phyloP scores from a whole-genome alignment of 1,140 invertebrate genomes.

The Heliconius hewitsoni region DNA sequence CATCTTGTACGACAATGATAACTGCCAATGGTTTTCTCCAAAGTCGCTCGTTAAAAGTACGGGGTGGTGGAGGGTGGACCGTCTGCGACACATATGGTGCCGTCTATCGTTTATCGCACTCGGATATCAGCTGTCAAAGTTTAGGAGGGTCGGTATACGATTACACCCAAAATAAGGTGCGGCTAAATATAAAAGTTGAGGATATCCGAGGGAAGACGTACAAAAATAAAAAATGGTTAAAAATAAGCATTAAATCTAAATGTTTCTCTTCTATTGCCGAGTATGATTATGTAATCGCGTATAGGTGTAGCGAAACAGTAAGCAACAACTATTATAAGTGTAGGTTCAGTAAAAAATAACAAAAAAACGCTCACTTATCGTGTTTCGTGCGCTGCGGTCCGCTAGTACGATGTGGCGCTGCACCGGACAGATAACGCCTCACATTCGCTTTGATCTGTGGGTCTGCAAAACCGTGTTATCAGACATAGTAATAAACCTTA shows the following conservation, averaged over 20 bases:
- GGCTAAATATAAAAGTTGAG: constrained; percentile 51
- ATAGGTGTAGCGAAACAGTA: background rate
- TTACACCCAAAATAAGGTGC: constrained; percentile 48
- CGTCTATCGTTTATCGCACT: constrained; percentile 59
- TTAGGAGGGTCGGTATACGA: constrained; percentile 54
- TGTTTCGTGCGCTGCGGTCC: constrained; percentile 56
- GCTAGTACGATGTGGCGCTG: constrained; percentile 68
- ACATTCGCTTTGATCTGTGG: constrained; percentile 91
- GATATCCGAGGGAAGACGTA: constrained; percentile 36
- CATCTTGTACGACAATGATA: background rate
- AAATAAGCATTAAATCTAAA: background rate
- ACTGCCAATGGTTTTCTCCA: background rate
- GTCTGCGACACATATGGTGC: constrained; percentile 61
- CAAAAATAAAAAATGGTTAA: constrained; percentile 38
- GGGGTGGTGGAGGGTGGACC: constrained; percentile 11
- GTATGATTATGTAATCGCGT: background rate
- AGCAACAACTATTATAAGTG: background rate
- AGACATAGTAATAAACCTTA: constrained; percentile 6
- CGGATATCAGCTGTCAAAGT: constrained; percentile 71
- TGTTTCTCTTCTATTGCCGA: background rate
- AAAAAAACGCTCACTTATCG: constrained; percentile 66
- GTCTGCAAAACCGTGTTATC: constrained; percentile 83
- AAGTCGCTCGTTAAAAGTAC: constrained; percentile 14
- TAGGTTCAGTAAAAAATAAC: constrained; percentile 11
- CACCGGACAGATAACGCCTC: constrained; percentile 85